Evolutionary conservation across 2,113 vertebrate genomes (phyloP), one percentile per base, ranked within the genome.

Genomic region (Melierax canorus): DNA sequence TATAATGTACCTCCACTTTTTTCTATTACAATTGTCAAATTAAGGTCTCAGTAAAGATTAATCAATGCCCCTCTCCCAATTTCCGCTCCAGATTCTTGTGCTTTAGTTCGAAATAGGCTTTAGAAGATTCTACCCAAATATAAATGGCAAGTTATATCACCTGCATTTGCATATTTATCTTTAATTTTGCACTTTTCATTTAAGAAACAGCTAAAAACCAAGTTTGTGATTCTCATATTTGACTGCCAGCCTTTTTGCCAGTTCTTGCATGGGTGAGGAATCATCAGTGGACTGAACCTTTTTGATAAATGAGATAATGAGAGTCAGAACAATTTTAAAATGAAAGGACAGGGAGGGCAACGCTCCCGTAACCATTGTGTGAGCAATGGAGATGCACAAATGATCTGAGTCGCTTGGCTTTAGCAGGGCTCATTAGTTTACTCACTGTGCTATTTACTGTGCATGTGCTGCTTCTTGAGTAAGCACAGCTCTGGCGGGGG

Each of bases 301-400:
- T 46, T 38, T 53, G 7, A 2, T 75, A 82, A 84, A 79, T 50
- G n/a, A 79, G 23, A 46, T n/a, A 63, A 63, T 21, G 26, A 81
- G 10, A 46, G 29, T 43, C 26, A 62, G 9, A 79, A 46, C 7
- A 55, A 29, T 41, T 29, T 72, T 6, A 18, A 80, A 78, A 90
- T 16, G 9, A 51, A 87, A 43, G 5, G 36, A 36, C 15, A 55
- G 5, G 7, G 29, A 66, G 7, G 20, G 5, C 6, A 82, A 10
- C 0, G 2, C 4, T 82, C 32, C 41, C 59, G 32, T 32, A 58
- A 67, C 2, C 1, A 24, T 7, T 50, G 26, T 26, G 24, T 41
- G n/a, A 45, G 30, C 69, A 78, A 27, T 2, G 19, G 41, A 75
- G 43, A 39, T 59, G 22, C 22, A 32, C 43, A 82, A 56, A 23